phyloP scores from a whole-genome alignment of 2,888 invertebrate species.

The Leptinotarsa juncta region DNA sequence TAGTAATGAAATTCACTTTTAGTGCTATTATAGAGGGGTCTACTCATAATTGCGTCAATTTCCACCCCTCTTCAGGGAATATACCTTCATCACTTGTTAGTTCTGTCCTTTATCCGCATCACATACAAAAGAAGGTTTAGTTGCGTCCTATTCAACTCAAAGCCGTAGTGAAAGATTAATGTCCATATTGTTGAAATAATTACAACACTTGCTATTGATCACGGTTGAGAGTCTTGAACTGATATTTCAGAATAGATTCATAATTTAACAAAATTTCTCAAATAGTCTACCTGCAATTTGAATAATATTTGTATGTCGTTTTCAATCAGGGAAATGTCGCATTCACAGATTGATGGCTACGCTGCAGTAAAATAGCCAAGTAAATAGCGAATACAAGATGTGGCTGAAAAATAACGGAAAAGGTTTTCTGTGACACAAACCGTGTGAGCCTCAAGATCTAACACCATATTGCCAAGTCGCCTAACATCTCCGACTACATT shows the following conservation, averaged over 20 bases:
- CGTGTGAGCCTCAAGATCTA: too few relatives aligned
- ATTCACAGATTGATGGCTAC: too few relatives aligned
- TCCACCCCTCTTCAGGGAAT: conserved; percentile 49
- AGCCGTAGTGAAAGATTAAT: conserved; percentile 23
- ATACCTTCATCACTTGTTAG: conserved; percentile 52
- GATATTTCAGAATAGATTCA: neutral
- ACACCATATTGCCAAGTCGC: too few relatives aligned
- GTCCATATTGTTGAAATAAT: conserved; percentile 26
- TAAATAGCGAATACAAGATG: too few relatives aligned
- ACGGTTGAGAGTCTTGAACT: conserved; percentile 1
- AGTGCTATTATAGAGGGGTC: conserved; percentile 48
- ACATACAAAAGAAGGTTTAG: conserved; percentile 47
- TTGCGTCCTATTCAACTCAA: conserved; percentile 29
- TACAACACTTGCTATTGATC: conserved; percentile 18
- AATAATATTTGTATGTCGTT: too few relatives aligned
- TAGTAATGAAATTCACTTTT: conserved; percentile 51
- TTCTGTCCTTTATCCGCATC: conserved; percentile 46
- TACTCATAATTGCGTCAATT: conserved; percentile 53
- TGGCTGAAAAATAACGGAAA: too few relatives aligned
- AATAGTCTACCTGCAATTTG: too few relatives aligned
- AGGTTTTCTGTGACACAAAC: too few relatives aligned
- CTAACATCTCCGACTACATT: too few relatives aligned
- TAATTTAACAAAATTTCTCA: too few relatives aligned
- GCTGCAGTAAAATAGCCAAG: too few relatives aligned
- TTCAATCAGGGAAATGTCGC: too few relatives aligned